Evolutionary conservation across 2,888 invertebrate genomes (phyloP), one percentile per base, ranked within the genome.

Genomic region (Drosophila flavopinicola): DNA sequence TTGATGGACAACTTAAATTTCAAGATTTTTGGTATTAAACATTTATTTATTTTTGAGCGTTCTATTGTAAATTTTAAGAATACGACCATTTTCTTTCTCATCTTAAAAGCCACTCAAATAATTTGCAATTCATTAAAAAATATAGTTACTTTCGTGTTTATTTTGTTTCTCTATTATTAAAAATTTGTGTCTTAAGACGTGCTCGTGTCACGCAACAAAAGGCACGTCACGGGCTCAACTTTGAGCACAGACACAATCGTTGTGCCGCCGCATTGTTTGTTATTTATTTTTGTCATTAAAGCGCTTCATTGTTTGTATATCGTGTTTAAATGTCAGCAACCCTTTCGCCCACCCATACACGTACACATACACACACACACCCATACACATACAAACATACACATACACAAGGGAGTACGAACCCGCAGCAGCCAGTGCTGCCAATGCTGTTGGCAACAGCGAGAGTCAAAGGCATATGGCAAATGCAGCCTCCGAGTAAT

Each of bases 281-380:
- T 82, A 78, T 80, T 80, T 78, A 78, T 73, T 73, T 73, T 69
- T 67, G 78, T 78, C 75, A 78, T 82, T 80, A 71, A 79, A 79
- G 83, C 64, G 54, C 60, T 64, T 66, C 48, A 67, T 73, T 76
- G 64, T 75, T 73, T 75, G 77, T 77, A 85, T 73, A 79, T 77
- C 69, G 72, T 60, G 51, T 66, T 71, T 66, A 71, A 79, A 80
- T 80, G 73, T 66, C 77, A 60, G 51, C 61, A 61, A 48, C 33
- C 33, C 65, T 3, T 32, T 37, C 7, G 11, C 9, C 15, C 17
- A 10, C 25, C 13, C 48, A 23, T 24, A n/a, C 17, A 10, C 25
- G n/a, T 44, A 23, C 27, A n/a, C 33, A 23, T 29, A 9, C 47
- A 24, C n/a, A 29, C 37, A 35, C 39, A 11, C 6, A 13, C 10